phyloP scores from a whole-genome alignment of 1,140 invertebrate genomes.

The Calephelis nemesis region DNA sequence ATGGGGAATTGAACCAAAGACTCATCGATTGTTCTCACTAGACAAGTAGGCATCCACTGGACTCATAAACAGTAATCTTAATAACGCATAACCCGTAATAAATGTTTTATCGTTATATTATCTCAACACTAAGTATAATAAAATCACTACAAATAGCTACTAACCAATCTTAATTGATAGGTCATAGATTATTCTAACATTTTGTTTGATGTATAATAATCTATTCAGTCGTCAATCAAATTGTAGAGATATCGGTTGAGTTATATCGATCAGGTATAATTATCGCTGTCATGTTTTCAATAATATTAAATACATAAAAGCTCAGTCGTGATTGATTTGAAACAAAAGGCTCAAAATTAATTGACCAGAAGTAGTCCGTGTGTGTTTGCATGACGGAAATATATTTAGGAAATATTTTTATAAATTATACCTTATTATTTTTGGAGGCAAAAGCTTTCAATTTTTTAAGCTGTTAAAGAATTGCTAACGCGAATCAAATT shows the following conservation, averaged over 20 bases:
- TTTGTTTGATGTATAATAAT: conserved; percentile 8
- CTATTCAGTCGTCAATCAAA: conserved; percentile 13
- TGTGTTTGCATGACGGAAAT: background rate
- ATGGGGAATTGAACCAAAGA: no score
- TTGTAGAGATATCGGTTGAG: background rate
- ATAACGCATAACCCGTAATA: no score
- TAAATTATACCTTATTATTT: background rate
- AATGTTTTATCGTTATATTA: no score
- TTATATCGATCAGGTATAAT: conserved; percentile 9
- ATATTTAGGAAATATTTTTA: background rate
- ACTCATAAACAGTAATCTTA: no score
- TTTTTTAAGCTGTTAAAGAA: background rate
- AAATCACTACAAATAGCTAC: no score
- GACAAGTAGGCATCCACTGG: no score
- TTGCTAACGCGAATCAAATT: no score
- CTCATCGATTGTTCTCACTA: no score
- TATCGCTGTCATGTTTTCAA: conserved; percentile 10
- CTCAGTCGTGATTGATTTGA: background rate
- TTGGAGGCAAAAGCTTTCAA: background rate
- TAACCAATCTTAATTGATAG: background rate
- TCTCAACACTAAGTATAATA: no score
- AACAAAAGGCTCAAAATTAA: conserved; percentile 6
- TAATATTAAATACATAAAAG: background rate
- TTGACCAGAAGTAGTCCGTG: background rate
- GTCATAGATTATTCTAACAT: background rate